Percentiles rank a stretch among this genome's conserved stretches.
These are phyloP conservation scores for Conomelus anceps DNA, from an alignment of 2,888 invertebrate species.

Conservation along the genomic window DNA sequence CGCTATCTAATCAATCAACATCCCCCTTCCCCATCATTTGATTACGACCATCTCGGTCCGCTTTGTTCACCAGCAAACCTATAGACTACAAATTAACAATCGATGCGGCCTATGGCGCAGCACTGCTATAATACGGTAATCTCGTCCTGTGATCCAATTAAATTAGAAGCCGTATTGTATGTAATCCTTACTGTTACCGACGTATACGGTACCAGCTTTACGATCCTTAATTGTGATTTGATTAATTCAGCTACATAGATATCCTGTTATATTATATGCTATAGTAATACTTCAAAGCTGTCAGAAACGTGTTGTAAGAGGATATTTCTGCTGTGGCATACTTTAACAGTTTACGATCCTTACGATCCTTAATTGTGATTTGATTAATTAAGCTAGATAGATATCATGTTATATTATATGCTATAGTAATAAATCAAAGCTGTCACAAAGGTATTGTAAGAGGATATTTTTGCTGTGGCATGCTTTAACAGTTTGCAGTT, in stretches of 20 bases:
- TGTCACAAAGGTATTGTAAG: background rate
- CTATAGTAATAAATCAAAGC: background rate
- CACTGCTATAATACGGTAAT: background rate
- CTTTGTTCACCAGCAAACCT: background rate
- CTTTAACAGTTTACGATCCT: background rate
- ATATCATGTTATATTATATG: background rate
- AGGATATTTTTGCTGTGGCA: background rate
- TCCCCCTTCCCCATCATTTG: background rate
- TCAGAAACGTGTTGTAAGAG: background rate
- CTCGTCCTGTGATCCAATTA: background rate
- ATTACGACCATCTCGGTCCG: background rate
- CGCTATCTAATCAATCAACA: background rate
- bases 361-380: background rate
- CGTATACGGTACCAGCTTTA: background rate
- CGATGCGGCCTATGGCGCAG: background rate
- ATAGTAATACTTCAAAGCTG: background rate
- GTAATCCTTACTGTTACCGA: background rate
- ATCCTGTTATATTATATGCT: background rate
- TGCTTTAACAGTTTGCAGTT: background rate
- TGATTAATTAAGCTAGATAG: background rate
- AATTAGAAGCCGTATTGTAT: background rate
- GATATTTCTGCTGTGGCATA: background rate
- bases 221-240: background rate
- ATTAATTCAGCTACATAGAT: background rate
- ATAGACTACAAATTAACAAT: background rate